Evolutionary conservation across 2,113 vertebrate genomes (phyloP).

Genomic region (Columba livia): DNA sequence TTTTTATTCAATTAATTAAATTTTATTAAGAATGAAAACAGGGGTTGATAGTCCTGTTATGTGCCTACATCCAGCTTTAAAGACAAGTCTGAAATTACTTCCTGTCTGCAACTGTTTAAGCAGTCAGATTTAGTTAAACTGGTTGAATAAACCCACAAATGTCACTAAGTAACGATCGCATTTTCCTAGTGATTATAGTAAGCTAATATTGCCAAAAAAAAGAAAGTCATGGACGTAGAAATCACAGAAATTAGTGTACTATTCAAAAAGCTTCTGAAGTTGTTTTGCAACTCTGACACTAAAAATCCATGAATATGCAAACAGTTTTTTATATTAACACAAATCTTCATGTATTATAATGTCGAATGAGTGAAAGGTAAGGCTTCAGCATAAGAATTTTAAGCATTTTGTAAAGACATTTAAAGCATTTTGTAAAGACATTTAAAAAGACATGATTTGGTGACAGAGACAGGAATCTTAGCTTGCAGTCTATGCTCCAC

Average conservation of each 20-base stretch:
- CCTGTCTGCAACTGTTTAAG: neutral
- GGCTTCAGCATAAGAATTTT: neutral
- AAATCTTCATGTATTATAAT: constrained; percentile 14
- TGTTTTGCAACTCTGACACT: neutral
- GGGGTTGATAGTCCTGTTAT: neutral
- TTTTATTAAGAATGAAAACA: neutral
- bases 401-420: neutral
- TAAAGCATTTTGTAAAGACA: neutral
- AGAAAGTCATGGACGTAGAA: neutral
- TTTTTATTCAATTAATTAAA: neutral
- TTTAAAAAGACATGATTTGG: neutral
- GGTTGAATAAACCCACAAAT: neutral
- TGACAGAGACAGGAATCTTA: neutral
- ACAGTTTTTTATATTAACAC: neutral
- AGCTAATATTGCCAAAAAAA: neutral
- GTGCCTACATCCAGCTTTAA: neutral
- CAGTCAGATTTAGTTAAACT: neutral
- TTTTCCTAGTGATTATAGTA: no score
- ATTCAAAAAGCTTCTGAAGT: neutral
- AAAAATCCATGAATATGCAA: neutral
- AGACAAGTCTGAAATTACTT: neutral
- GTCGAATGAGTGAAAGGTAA: neutral
- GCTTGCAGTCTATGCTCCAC: neutral
- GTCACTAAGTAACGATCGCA: neutral
- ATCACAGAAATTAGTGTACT: neutral